Conservation (phyloP, 2,797 vertebrate species). For the Alosa sapidissima region DNA sequence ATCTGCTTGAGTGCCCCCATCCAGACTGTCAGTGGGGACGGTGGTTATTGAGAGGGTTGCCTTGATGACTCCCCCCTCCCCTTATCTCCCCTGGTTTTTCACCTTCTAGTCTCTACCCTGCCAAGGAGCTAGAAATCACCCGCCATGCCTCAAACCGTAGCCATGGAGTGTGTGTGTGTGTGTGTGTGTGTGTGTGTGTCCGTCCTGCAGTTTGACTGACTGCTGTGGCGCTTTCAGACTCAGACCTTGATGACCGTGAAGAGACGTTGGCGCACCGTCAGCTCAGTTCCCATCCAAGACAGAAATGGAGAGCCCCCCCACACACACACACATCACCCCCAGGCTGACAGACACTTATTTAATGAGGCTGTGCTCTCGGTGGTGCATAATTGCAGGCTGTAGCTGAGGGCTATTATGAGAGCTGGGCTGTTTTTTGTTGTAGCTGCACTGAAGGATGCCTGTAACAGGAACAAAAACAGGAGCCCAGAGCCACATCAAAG, state of each 20-base stretch:
- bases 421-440: background rate
- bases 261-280: background rate
- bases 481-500: background rate
- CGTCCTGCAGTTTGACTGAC: background rate
- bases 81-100: background rate
- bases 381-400: conserved; percentile 66
- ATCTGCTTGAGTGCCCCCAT: background rate
- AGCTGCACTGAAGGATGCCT: background rate
- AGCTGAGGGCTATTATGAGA: conserved; percentile 43
- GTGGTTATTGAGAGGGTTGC: background rate
- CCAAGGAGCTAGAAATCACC: background rate
- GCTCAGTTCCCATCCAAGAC: background rate
- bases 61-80: background rate
- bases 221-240: background rate
- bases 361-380: conserved; percentile 61
- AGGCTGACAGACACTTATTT: conserved; percentile 65
- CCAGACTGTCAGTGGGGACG: background rate
- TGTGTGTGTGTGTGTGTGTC: too few relatives aligned
- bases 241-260: background rate
- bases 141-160: background rate
- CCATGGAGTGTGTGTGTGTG: background rate
- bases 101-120: background rate
- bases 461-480: background rate
- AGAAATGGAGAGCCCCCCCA: conserved; percentile 48
- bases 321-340: conserved; percentile 27